Conservation (phyloP, 1,140 invertebrate species). For the Whitmania pigra region DNA sequence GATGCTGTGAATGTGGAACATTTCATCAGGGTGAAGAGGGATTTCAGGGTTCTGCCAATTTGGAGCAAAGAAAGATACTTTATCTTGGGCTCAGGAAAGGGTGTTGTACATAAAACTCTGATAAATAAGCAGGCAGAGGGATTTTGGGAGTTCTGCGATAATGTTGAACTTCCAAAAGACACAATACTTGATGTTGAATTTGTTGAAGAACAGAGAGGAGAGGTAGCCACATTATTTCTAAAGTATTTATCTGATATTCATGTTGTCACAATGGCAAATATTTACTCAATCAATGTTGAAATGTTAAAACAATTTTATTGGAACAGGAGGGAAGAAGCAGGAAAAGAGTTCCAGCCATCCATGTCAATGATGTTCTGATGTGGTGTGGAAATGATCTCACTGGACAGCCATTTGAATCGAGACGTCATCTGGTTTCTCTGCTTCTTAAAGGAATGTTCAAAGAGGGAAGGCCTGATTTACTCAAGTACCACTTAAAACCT, state of each 20-base stretch:
- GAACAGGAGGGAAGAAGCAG: background rate
- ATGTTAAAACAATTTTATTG: background rate
- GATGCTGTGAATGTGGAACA: no score
- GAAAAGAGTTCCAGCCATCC: background rate
- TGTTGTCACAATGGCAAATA: background rate
- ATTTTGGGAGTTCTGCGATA: background rate
- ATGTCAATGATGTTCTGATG: background rate
- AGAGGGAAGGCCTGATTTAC: conserved; percentile 29
- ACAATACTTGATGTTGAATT: conserved; percentile 68
- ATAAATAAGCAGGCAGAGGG: background rate
- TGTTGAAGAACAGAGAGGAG: conserved; percentile 59
- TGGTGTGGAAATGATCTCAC: background rate
- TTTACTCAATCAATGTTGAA: background rate
- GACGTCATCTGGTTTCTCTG: background rate
- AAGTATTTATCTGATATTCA: background rate
- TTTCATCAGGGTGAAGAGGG: no score
- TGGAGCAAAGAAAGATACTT: background rate
- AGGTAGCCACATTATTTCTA: conserved; percentile 30
- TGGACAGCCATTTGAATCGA: background rate
- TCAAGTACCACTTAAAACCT: conserved; percentile 27
- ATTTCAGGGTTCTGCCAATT: no score
- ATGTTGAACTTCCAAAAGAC: conserved; percentile 54
- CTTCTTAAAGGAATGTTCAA: background rate
- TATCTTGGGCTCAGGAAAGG: background rate
- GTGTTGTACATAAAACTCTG: conserved; percentile 48